phyloP scores from a whole-genome alignment of 2,888 invertebrate species.

The Ecliptopera silaceata region DNA sequence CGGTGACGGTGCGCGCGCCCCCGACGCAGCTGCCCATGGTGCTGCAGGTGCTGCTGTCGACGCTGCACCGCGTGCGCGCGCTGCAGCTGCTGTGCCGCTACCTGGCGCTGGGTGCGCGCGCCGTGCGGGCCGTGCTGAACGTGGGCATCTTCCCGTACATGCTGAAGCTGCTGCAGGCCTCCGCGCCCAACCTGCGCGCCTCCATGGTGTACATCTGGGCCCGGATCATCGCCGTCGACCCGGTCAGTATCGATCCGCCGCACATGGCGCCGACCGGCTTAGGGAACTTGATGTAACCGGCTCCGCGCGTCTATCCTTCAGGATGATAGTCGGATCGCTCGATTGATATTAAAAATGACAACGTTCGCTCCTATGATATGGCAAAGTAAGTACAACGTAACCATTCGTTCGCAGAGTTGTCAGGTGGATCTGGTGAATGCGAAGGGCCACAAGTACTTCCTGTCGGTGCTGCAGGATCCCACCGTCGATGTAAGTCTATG shows the following conservation, averaged over 20 bases:
- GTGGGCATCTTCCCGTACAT: constrained; percentile 99
- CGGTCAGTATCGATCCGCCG: constrained; percentile 79
- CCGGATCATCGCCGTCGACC: constrained; percentile 98
- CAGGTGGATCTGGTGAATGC: constrained; percentile 97
- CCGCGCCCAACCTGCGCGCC: constrained; percentile 95
- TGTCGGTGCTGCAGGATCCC: constrained; percentile 94
- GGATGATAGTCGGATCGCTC: too few species aligned
- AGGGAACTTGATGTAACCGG: too few species aligned
- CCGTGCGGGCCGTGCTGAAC: constrained; percentile 96
- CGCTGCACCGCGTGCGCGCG: constrained; percentile 95
- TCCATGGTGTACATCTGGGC: constrained; percentile 99
- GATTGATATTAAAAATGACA: too few species aligned
- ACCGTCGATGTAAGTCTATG: constrained; percentile 88
- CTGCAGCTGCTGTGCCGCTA: constrained; percentile 96
- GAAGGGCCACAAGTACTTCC: constrained; percentile 96
- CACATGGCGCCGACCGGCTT: too few species aligned
- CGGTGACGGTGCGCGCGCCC: constrained; percentile 83
- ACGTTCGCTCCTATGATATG: too few species aligned
- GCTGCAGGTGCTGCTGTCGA: constrained; percentile 90
- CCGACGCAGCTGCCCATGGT: constrained; percentile 99
- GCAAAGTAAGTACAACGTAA: background rate
- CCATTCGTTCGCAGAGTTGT: constrained; percentile 86
- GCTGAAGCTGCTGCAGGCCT: constrained; percentile 97
- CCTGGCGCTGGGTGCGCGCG: constrained; percentile 94
- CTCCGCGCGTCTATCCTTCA: too few species aligned